These are phyloP conservation scores for Chloroceryle aenea DNA, from an alignment of 2,113 vertebrate species.

Conservation along the genomic window DNA sequence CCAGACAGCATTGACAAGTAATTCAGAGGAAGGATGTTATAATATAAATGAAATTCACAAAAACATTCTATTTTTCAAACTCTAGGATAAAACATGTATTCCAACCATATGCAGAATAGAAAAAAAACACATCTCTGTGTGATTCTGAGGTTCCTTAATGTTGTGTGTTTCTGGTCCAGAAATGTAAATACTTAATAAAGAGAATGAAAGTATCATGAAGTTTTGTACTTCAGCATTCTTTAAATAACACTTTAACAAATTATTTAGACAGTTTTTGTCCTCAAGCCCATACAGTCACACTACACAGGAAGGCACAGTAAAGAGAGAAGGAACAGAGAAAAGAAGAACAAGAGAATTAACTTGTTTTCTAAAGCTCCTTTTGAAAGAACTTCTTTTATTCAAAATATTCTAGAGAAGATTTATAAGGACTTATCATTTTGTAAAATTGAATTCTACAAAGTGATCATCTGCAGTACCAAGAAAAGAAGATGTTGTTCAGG, in stretches of 20 bases:
- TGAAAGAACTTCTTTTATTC: neutral
- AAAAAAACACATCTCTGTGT: neutral
- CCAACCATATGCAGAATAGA: neutral
- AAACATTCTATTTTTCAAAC: neutral
- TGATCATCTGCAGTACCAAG: neutral
- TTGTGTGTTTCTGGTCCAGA: neutral
- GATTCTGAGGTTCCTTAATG: neutral
- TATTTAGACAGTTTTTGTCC: too few species aligned
- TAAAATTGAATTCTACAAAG: neutral
- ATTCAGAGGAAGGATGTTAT: neutral
- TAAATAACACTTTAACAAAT: neutral
- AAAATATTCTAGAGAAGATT: neutral
- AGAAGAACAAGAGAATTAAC: neutral
- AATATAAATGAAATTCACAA: neutral
- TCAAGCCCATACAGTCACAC: too few species aligned
- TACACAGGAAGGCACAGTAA: too few species aligned
- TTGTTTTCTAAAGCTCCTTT: neutral
- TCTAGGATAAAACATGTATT: neutral
- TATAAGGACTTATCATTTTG: neutral
- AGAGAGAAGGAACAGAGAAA: too few species aligned
- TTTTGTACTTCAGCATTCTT: neutral
- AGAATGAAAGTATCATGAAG: neutral
- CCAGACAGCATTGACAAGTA: neutral
- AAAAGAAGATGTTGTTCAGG: neutral
- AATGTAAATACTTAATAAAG: neutral